These are phyloP conservation scores for Epiblema foenella DNA, from an alignment of 2,888 invertebrate species.

Conservation along the genomic window DNA sequence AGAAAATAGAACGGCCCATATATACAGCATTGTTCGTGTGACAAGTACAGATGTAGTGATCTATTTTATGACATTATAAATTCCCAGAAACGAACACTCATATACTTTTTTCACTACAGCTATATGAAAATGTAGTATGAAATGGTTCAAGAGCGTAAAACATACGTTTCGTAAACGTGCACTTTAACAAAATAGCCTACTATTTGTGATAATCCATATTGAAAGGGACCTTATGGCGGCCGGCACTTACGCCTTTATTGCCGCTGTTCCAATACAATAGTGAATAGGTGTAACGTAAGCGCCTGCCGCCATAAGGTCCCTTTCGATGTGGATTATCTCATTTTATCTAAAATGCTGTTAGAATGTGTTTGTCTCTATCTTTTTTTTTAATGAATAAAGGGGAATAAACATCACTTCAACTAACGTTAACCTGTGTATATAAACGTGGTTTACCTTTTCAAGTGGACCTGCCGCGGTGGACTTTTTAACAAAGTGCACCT, in stretches of 20 bases:
- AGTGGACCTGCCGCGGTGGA: not conserved
- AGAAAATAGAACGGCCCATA: constrained; percentile 1
- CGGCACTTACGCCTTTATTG: no score
- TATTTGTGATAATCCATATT: no score
- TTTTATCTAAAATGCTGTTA: no score
- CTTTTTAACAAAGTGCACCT: not conserved
- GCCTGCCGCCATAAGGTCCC: no score
- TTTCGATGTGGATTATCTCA: no score
- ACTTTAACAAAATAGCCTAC: not conserved
- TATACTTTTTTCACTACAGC: not conserved
- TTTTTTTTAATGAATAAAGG: no score
- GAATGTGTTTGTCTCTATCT: no score
- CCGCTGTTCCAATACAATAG: no score
- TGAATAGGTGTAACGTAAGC: no score
- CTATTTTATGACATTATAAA: not conserved
- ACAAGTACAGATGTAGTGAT: constrained; percentile 1
- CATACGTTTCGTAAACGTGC: not conserved
- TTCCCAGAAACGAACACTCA: not conserved
- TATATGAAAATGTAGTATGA: not conserved
- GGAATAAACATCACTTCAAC: no score
- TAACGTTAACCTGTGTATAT: no score
- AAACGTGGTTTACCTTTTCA: not conserved
- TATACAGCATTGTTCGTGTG: not conserved
- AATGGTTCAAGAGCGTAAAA: not conserved
- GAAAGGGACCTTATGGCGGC: no score